These are phyloP conservation scores for Cardinalis cardinalis DNA, from an alignment of 2,113 vertebrate species.

Conservation along the genomic window DNA sequence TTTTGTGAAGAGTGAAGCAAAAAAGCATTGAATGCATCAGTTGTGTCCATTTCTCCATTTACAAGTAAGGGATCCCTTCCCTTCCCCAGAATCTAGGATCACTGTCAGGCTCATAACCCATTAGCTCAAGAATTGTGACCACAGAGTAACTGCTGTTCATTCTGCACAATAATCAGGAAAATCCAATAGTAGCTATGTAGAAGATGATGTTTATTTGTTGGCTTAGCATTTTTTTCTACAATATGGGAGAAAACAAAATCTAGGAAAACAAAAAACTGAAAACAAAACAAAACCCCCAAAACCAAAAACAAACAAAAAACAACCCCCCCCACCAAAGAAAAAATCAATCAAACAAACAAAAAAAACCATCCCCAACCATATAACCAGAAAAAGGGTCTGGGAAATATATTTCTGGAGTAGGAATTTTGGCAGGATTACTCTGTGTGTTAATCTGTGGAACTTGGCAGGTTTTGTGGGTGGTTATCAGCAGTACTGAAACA, in stretches of 20 bases:
- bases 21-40: neutral
- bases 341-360: neutral
- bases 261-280: neutral
- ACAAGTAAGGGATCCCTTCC: neutral
- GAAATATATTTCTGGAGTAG: neutral
- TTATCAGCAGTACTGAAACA: neutral
- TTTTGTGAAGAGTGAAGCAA: neutral
- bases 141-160: neutral
- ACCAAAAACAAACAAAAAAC: neutral
- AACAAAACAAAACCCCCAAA: neutral
- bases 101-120: neutral
- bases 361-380: fast-evolving
- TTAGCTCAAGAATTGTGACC: neutral
- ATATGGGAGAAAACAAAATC: neutral
- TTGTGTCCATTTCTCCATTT: neutral
- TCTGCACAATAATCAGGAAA: neutral
- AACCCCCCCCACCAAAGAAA: too few species aligned
- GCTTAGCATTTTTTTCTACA: neutral
- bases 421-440: neutral
- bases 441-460: neutral
- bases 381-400: neutral
- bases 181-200: neutral
- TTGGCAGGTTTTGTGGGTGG: neutral
- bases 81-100: neutral
- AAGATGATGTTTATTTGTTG: neutral